Conservation (phyloP, 2,888 invertebrate species). For the Drosophila barbarae region DNA sequence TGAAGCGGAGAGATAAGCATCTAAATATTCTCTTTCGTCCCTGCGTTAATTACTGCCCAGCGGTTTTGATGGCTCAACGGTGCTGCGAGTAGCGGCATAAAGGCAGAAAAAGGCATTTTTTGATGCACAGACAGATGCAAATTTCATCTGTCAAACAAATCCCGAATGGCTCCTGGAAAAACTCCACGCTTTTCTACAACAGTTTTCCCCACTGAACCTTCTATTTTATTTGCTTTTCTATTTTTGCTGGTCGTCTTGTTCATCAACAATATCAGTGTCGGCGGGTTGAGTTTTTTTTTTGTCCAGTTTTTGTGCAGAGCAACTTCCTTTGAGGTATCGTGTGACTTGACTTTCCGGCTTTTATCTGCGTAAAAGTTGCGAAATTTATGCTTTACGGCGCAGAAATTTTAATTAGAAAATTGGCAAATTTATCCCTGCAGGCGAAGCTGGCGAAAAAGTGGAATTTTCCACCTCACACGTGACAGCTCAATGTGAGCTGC, state of each 20-base stretch:
- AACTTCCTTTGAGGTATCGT: slow-evolving; percentile 37
- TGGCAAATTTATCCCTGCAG: slow-evolving; percentile 63
- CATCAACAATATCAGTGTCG: slow-evolving; percentile 29
- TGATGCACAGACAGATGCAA: slow-evolving; percentile 21
- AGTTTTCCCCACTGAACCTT: slow-evolving; percentile 23
- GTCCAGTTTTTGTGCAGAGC: neutral
- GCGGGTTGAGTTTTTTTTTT: slow-evolving; percentile 6
- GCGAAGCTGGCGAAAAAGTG: slow-evolving; percentile 24
- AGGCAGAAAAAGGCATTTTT: neutral
- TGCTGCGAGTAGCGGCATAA: neutral
- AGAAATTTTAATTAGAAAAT: slow-evolving; percentile 75
- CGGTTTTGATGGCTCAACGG: slow-evolving; percentile 5
- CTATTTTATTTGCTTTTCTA: slow-evolving; percentile 10
- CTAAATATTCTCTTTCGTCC: slow-evolving; percentile 10
- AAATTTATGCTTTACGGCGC: slow-evolving; percentile 74
- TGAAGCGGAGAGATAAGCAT: slow-evolving; percentile 29
- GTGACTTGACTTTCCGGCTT: slow-evolving; percentile 45
- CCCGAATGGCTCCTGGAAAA: slow-evolving; percentile 13
- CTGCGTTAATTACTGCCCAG: slow-evolving; percentile 31
- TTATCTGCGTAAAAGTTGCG: slow-evolving; percentile 60
- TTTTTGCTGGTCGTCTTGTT: neutral
- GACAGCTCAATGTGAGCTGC: slow-evolving; percentile 63
- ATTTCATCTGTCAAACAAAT: slow-evolving; percentile 31
- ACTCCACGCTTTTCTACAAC: slow-evolving; percentile 5
- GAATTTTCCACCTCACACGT: slow-evolving; percentile 56